phyloP scores from a whole-genome alignment of 1,140 invertebrate genomes.

The Sesamia nonagrioides region DNA sequence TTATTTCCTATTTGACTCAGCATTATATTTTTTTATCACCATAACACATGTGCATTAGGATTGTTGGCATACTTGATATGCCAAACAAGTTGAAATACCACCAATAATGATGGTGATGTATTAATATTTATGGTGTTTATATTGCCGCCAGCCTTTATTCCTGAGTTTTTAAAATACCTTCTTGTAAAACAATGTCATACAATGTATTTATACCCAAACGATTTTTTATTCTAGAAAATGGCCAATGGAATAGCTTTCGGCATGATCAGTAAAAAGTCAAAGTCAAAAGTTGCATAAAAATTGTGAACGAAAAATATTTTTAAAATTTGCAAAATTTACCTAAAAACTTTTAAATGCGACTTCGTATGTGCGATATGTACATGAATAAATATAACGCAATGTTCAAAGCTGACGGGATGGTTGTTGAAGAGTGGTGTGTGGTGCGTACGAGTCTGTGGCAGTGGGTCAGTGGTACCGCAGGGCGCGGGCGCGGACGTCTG shows the following conservation, averaged over 20 bases:
- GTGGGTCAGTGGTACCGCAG: slow-evolving; percentile 84
- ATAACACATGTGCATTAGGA: neutral
- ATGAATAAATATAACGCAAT: slow-evolving; percentile 67
- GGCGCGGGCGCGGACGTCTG: slow-evolving; percentile 73
- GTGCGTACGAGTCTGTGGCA: slow-evolving; percentile 71
- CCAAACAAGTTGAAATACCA: too few relatives aligned
- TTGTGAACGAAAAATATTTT: neutral
- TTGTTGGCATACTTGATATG: neutral
- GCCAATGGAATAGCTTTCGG: slow-evolving; percentile 11
- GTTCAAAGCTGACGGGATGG: slow-evolving; percentile 76
- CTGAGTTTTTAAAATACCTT: too few relatives aligned
- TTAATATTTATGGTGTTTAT: too few relatives aligned
- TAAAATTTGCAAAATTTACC: neutral
- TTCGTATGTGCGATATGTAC: slow-evolving; percentile 26
- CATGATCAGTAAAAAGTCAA: neutral
- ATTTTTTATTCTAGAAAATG: slow-evolving; percentile 10
- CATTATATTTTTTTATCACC: neutral
- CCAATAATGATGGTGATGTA: too few relatives aligned
- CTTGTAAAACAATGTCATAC: slow-evolving; percentile 1
- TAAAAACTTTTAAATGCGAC: slow-evolving; percentile 17
- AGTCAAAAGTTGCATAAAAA: slow-evolving; percentile 13
- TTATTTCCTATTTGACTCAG: neutral
- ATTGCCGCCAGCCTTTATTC: too few relatives aligned
- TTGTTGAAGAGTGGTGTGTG: slow-evolving; percentile 69
- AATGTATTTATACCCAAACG: slow-evolving; percentile 4